Base-by-base conservation (phyloP, 2,888 invertebrate species). In the Melolontha melolontha region DNA sequence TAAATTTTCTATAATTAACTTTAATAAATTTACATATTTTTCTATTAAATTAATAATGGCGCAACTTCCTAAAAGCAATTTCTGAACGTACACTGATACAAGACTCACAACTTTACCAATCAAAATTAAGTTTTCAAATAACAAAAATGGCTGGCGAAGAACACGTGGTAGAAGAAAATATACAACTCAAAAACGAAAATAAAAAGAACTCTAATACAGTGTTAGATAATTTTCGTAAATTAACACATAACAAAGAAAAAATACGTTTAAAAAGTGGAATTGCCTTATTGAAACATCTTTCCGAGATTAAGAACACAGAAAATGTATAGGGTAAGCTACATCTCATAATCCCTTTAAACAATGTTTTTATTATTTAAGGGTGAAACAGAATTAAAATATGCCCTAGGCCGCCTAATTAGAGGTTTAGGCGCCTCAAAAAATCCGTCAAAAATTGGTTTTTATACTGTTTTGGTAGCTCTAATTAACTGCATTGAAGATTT, bases 351-450 rank as follows among this genome's bases (percentile, higher is more conserved):
- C 27, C 41, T 49, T 63, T 55, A 67, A 42, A 22, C 22, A 14
- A 55, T n/a, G 55, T 52, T 67, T 66, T 14, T 66, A 59, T 66
- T 69, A 71, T 80, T 85, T 68, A 77, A 90, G 91, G 86, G 85
- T 76, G 84, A 84, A 75, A 86, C 87, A 78, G 91, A 92, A 79
- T 73, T 90, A 10, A 83, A 87, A 52, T 92, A 93, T 82, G 87
- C 88, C 0, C 78, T 94, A 40, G 89, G 87, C 71, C 86, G 93
- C 74, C 81, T 93, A 55, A 85, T 94, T 2, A 85, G 92, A 73
- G 92, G 93, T 70, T 83, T 92, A 70, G 92, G 92, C 39, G 89
- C 93, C 1, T 88, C 90, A 16, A 85, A 89, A 42, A 85, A 86
- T 17, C 84, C 85, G 17, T 86, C 90, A 34, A 86, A 91, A 73